Base-by-base conservation (phyloP, 2,888 invertebrate species). In the Yponomeuta plumbellus region DNA sequence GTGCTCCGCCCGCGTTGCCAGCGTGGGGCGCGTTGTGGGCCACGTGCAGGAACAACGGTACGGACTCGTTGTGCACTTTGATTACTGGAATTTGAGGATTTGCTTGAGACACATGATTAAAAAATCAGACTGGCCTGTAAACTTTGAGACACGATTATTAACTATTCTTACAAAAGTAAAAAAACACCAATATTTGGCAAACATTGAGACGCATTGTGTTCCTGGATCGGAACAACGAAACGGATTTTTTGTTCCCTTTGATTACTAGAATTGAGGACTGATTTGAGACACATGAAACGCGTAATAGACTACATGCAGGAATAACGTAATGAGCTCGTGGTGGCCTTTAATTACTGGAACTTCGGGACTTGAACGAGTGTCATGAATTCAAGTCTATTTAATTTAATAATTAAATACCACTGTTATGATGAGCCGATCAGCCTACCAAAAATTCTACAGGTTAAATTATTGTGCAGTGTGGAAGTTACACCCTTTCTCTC, bases 21-120 rank as follows among this genome's bases (percentile, higher is more conserved):
- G 95, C 93, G 80, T 98, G 98, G 0, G 95, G 94, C 0, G 97
- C 97, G 67, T 95, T 91, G 84, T 97, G 97, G 0, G 95, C 93
- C 64, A 98, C 75, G 80, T 97, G 94, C 68, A 98, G 88, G 79
- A 97, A 97, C 68, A 98, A 83, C 0, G 98, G 97, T 52, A 83
- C 80, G 17, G 92, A 83, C 0, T 76, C 75, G 72, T 95, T 90
- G 77, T 95, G 95, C 0, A 82, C 76, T 0, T 85, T 80, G 65
- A 96, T 95, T n/a, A 95, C 91, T 92, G 76, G 1, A 76, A 75
- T 17, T 52, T 52, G 44, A 8, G 13, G 44, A 17, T 8, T 17
- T 13, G 13, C 8, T 57, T 20, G 11, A 34, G 57, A 34, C 1
- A 34, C 34, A 34, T 34, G 3, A 34, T 8, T 34, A 34, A 26